Conservation (phyloP, 1,140 invertebrate species). For the Cardiocondyla obscurior region DNA sequence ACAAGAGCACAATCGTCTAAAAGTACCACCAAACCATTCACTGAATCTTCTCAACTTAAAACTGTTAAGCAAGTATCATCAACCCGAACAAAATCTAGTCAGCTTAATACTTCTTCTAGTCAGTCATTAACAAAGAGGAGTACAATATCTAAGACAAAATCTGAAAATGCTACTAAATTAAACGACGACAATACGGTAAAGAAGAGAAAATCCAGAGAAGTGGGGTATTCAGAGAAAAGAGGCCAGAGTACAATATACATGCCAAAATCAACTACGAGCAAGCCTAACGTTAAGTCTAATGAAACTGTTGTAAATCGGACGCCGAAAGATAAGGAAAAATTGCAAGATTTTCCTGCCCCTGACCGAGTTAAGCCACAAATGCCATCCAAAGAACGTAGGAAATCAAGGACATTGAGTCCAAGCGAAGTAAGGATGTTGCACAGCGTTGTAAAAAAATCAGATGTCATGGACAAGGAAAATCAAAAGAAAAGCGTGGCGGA, state of each 20-base stretch:
- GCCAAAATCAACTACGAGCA: conserved; percentile 65
- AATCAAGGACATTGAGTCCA: conserved; percentile 77
- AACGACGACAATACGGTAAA: conserved; percentile 9
- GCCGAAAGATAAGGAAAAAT: conserved; percentile 15
- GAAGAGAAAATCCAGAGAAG: conserved; percentile 40
- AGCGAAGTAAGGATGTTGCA: conserved; percentile 77
- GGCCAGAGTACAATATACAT: conserved; percentile 72
- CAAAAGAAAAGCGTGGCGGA: conserved; percentile 12
- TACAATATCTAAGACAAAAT: conserved; percentile 39
- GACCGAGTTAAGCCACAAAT: neutral
- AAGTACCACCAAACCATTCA: conserved; percentile 12
- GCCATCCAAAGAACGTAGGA: conserved; percentile 66
- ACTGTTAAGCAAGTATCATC: conserved; percentile 38
- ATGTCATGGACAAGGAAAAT: neutral
- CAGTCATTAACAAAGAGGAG: conserved; percentile 11
- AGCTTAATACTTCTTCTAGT: neutral
- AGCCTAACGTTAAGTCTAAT: conserved; percentile 40
- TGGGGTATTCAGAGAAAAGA: conserved; percentile 70
- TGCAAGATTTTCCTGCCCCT: neutral
- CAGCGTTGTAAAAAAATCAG: conserved; percentile 4
- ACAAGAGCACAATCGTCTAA: conserved; percentile 30
- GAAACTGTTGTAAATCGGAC: neutral
- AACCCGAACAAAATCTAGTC: conserved; percentile 28
- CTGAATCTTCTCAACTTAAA: conserved; percentile 27
- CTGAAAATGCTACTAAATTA: conserved; percentile 1